Conservation (phyloP, 2,797 vertebrate species). For the Gymnocypris eckloni region DNA sequence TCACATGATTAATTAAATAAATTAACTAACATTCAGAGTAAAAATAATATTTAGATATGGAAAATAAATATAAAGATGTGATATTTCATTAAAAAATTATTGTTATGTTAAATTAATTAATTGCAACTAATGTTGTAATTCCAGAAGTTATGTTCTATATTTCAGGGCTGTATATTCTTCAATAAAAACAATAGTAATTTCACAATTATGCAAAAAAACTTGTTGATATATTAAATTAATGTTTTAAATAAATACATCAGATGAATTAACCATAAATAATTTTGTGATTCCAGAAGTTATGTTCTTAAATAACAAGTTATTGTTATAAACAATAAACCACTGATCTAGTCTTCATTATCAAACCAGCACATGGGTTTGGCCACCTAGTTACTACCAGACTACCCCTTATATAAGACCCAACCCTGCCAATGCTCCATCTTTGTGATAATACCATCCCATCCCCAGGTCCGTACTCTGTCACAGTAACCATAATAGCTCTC, state of each 20-base stretch:
- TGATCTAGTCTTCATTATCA: constrained; percentile 60
- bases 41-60: not conserved
- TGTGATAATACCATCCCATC: constrained; percentile 24
- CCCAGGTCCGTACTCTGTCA: constrained; percentile 13
- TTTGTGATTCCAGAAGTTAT: not conserved
- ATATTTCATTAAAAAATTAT: not conserved
- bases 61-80: not conserved
- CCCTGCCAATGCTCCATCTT: constrained; percentile 16
- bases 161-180: not conserved
- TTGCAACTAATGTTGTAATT: not conserved
- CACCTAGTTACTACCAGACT: not conserved
- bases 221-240: too few species aligned
- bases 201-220: too few species aligned
- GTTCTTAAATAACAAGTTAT: not conserved
- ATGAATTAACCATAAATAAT: too few species aligned
- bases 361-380: constrained; percentile 55
- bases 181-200: not conserved
- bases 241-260: too few species aligned
- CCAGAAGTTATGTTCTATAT: not conserved
- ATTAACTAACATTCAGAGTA: too few species aligned
- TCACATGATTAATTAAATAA: not conserved
- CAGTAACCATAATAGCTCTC: not conserved
- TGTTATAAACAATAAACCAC: constrained; percentile 27
- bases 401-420: constrained; percentile 16
- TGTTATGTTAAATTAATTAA: not conserved